Percentiles rank a stretch among this genome's conserved stretches.
Evolutionary conservation across 2,113 vertebrate genomes (phyloP).

Genomic region (Dicerorhinus sumatrensis): DNA sequence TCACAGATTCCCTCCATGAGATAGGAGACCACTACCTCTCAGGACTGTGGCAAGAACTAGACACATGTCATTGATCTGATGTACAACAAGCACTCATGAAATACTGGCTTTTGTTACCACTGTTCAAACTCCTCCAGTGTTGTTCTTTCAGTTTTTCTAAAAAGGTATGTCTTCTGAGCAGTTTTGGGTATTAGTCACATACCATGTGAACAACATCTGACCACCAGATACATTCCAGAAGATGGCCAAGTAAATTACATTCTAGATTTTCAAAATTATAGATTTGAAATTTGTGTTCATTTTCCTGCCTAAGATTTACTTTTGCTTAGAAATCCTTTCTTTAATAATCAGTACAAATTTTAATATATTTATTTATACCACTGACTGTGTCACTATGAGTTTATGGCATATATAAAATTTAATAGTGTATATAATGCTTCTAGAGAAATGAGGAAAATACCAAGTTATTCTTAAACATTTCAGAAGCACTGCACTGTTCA

Average conservation of each 20-base stretch:
- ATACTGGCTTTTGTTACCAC: neutral
- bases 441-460: conserved; percentile 32
- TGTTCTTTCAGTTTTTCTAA: neutral
- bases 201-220: neutral
- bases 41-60: neutral
- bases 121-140: neutral
- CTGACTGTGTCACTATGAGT: neutral
- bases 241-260: neutral
- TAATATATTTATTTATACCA: neutral
- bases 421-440: neutral
- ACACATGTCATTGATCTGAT: neutral
- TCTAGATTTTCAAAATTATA: neutral
- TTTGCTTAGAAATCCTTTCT: neutral
- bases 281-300: neutral
- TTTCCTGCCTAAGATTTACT: conserved; percentile 21
- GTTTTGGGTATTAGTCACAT: neutral
- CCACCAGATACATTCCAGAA: neutral
- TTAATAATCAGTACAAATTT: neutral
- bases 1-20: neutral
- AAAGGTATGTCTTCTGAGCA: neutral
- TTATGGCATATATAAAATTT: neutral
- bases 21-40: neutral
- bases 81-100: neutral
- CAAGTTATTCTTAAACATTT: neutral
- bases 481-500: neutral